Evolutionary conservation across 2,113 vertebrate species (phyloP), one percentile per base, ranked within the genome.

Genomic region (Tachysurus vachellii): DNA sequence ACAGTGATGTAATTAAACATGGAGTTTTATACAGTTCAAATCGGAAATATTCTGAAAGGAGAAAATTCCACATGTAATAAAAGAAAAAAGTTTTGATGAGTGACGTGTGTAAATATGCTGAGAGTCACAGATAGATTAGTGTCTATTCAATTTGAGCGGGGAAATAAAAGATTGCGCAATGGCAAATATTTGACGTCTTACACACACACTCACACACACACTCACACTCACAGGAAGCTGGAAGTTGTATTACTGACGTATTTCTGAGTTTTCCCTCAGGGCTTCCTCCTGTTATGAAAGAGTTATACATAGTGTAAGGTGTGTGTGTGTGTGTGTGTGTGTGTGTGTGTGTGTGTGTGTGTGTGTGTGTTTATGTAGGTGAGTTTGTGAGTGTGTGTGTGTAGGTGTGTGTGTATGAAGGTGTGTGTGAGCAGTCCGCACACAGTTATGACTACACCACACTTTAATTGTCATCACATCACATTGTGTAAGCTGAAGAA

Each of bases 231-330:
- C 36, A 79, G 26, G 28, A 54, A 14, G 28, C 8, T 50, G 75
- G n/a, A 54, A 64, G 81, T 66, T 28, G 44, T n/a, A n/a, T n/a
- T n/a, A 28, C 9, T 64, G 42, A 83, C 61, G 44, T 66, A 61
- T 16, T 31, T 61, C 21, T 21, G 3, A 50, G n/a, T 62, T 82
- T 54, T 76, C 75, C 50, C 14, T 4, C 3, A 6, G 44, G 26
- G 66, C 53, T 82, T 83, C 81, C 81, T 83, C n/a, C 14, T 3
- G 47, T 83, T 83, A 83, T 83, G 81, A 83, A 83, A 83, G 57
- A 21, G 36, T 36, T 36, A 36, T 36, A 36, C 36, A 36, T 36
- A 36, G 6, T 31, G 66, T 70, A 36, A 36, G 36, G 36, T 36
- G 36, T 64, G 61, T 12, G n/a, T 66, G 64, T 66, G n/a, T 70